phyloP scores from a whole-genome alignment of 2,888 invertebrate species.

The Nineta flava region DNA sequence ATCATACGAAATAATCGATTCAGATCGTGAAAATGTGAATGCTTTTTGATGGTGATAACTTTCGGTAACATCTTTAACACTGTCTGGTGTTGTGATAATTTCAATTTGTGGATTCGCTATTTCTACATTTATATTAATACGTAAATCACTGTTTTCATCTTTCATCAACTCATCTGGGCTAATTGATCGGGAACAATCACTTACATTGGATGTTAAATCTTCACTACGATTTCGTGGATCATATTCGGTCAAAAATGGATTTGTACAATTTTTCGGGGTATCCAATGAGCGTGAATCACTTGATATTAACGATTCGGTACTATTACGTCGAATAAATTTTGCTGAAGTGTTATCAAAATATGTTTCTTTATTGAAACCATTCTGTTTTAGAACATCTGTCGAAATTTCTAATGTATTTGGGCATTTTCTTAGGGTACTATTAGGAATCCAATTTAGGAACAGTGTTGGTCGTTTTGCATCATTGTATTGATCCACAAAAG shows the following conservation, averaged over 20 bases:
- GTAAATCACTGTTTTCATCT: slow-evolving; percentile 17
- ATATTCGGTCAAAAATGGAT: slow-evolving; percentile 29
- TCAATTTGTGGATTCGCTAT: slow-evolving; percentile 60
- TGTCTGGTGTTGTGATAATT: slow-evolving; percentile 49
- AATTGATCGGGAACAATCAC: slow-evolving; percentile 17
- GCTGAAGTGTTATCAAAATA: slow-evolving; percentile 1
- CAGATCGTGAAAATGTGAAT: slow-evolving; percentile 43
- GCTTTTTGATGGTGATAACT: slow-evolving; percentile 24
- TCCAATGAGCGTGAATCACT: slow-evolving; percentile 5
- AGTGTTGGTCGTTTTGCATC: slow-evolving; percentile 64
- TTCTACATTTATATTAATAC: slow-evolving; percentile 27
- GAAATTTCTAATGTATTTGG: slow-evolving; percentile 54
- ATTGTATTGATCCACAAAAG: slow-evolving; percentile 61
- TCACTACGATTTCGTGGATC: slow-evolving; percentile 14
- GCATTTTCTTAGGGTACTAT: slow-evolving; percentile 72
- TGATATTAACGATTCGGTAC: slow-evolving; percentile 6
- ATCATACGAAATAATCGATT: slow-evolving; percentile 48
- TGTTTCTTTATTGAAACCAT: slow-evolving; percentile 12
- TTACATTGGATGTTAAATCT: slow-evolving; percentile 9
- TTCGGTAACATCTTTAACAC: slow-evolving; percentile 26
- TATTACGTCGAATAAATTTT: slow-evolving; percentile 5
- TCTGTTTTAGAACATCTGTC: slow-evolving; percentile 28
- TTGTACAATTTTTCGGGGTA: slow-evolving; percentile 21
- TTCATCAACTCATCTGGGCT: slow-evolving; percentile 24
- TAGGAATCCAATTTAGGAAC: slow-evolving; percentile 89